These are phyloP conservation scores for Hyalella azteca DNA, from an alignment of 2,888 invertebrate species.

Conservation along the genomic window DNA sequence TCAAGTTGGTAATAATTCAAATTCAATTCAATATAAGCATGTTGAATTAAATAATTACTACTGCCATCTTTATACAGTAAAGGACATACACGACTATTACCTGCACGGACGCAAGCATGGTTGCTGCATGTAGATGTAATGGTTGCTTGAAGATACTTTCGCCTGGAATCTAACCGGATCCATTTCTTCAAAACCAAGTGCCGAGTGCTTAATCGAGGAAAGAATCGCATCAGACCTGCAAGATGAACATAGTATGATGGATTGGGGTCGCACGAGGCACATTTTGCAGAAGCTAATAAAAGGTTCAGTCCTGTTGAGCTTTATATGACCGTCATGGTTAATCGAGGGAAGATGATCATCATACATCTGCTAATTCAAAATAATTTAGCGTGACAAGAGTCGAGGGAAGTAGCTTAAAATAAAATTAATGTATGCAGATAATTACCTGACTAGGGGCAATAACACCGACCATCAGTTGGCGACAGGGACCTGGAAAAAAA, in stretches of 20 bases:
- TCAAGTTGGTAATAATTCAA: too few relatives aligned
- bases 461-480: not conserved
- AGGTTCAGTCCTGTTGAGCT: constrained; percentile 18
- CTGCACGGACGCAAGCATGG: too few relatives aligned
- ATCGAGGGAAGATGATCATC: not conserved
- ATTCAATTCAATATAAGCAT: too few relatives aligned
- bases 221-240: not conserved
- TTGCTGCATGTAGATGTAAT: not conserved
- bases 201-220: not conserved
- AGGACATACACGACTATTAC: too few relatives aligned
- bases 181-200: not conserved
- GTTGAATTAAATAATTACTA: too few relatives aligned
- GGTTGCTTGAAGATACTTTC: not conserved
- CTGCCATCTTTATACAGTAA: too few relatives aligned
- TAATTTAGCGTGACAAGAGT: not conserved
- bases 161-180: too few relatives aligned
- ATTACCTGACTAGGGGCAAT: not conserved
- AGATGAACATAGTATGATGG: not conserved
- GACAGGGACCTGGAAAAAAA: not conserved
- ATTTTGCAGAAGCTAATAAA: not conserved
- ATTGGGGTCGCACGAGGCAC: not conserved
- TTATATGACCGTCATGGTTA: not conserved
- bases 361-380: not conserved
- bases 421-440: not conserved
- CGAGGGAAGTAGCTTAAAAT: not conserved